Evolutionary conservation across 2,888 invertebrate genomes (phyloP), one percentile per base, ranked within the genome.

Genomic region (Drosophila rubida): DNA sequence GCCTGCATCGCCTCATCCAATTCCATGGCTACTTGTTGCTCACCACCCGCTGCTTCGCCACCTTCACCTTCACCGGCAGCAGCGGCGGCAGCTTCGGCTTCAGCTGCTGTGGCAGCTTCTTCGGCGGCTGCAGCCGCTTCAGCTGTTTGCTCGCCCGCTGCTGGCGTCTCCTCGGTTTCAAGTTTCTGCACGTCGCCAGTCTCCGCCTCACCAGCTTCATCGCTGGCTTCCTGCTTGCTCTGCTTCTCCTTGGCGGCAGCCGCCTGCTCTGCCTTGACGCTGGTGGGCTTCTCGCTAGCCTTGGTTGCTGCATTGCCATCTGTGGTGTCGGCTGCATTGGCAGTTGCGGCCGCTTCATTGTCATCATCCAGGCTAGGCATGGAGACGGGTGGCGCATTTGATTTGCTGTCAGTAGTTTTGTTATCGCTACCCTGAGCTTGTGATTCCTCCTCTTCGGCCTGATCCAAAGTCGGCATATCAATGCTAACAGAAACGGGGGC

Each of bases 321-420:
- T 6, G 74, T 32, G 11, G n/a, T 4, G 45, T 65, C 65, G 46
- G 19, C 49, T 32, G 54, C 23, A 50, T 73, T 82, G 25, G 70
- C 62, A 30, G 74, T 70, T 16, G 74, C 71, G 16, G 75, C 77
- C 14, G 90, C 90, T 41, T 92, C 91, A 32, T 90, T 91, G 61
- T 92, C 92, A 72, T 92, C 92, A 57, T 92, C 92, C 65, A 92
- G 71, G 65, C 92, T 92, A 16, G 92, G 92, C 92, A 92, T 92
- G 58, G 91, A 92, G 8, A 92, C 92, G 0, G 92, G 90, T 5
- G 87, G 90, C 9, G 83, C 68, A 32, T 79, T 64, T 8, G 80
- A 67, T 46, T 88, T 83, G 60, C 64, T 27, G 22, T 75, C 78
- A 25, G 51, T 45, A 2, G 55, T 51, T 50, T 89, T 88, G 62